Base-by-base conservation (phyloP, 2,888 invertebrate genomes). In the Griposia aprilina region DNA sequence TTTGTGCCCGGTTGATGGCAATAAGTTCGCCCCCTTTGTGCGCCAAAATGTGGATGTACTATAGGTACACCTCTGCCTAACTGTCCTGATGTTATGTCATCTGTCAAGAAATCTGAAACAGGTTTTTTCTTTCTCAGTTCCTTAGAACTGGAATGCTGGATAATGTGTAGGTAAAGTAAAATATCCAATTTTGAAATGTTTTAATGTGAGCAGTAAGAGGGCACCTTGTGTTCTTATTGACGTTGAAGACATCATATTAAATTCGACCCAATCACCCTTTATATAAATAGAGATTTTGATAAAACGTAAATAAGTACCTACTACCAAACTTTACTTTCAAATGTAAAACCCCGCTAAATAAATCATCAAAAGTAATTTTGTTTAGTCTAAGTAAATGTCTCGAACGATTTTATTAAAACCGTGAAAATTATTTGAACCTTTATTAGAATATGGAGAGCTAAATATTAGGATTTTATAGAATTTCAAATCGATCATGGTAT, bases 201-300 rank as follows among this genome's bases (percentile, higher is more conserved):
- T 36, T 20, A 10, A 30, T 30, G 7, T 63, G 63, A 23, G 13
- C 13, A 36, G 11, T 63, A 36, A 36, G 55, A 55, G 30, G 30
- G 30, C 30, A 63, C 15, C 23, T 63, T 23, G 36, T 36, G 13
- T 36, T 63, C 2, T 13, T 36, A 36, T 36, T 36, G 30, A 36
- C 1, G 20, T 26, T 67, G 48, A 67, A 20, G 13, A 13, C 26
- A 15, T 57, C 13, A 26, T 26, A 48, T n/a, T 48, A 6, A 48
- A 74, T 48, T 3, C 20, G 52, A 75, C 17, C 2, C 26, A 75
- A 59, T 15, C n/a, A 57, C n/a, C n/a, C 55, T 74, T 17, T 17
- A 2, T 5, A n/a, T 15, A 75, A 15, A 76, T 36, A 2, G 8
- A 13, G 50, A n/a, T 50, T 26, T 5, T 17, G 7, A 8, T 50